Base-by-base conservation (phyloP, 2,113 vertebrate genomes). In the Hipposideros armiger region DNA sequence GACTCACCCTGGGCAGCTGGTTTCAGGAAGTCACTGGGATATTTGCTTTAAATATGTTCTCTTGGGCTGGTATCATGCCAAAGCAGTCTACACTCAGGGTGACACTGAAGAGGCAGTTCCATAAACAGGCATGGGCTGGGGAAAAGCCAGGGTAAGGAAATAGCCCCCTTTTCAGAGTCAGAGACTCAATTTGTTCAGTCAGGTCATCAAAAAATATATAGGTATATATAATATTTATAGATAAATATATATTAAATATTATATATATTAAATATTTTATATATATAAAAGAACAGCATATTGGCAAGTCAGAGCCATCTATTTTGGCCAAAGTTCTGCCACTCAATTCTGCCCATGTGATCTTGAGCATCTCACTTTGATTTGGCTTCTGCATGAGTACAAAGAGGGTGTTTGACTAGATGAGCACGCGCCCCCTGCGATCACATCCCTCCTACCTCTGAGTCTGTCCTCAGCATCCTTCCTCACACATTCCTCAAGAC, bases 361-460 rank as follows among this genome's bases (percentile, higher is more conserved):
- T 20, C 32, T 14, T 58, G 70, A 58, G 28, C 20, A 30, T 66
- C 26, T 42, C 45, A 36, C n/a, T 62, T 14, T 9, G 32, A 52
- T n/a, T 58, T n/a, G 16, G 14, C 60, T 69, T 87, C 70, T 10
- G 1, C 1, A 0, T 32, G 40, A 45, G 47, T 9, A 45, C 62
- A 36, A 50, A 5, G 72, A 87, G 22, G 47, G 9, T 11, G 3
- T 40, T 13, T n/a, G 26, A 56, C 10, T 15, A 32, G 72, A 50
- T 32, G 42, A 58, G 24, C 56, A 50, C 4, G 5, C 0, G 0
- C 4, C 2, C 0, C 2, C 11, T 42, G 16, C 5, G 15, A 9
- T 7, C 64, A 15, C 11, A 5, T 0, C 36, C 64, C 1, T 20
- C 36, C 14, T 32, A 42, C 7, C 47, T 47, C 30, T 2, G 4